A percentile compares a stretch with the other conserved stretches of the same genome.
These are phyloP conservation scores for Elmis aenea DNA, from an alignment of 2,888 invertebrate genomes.

Conservation along the genomic window DNA sequence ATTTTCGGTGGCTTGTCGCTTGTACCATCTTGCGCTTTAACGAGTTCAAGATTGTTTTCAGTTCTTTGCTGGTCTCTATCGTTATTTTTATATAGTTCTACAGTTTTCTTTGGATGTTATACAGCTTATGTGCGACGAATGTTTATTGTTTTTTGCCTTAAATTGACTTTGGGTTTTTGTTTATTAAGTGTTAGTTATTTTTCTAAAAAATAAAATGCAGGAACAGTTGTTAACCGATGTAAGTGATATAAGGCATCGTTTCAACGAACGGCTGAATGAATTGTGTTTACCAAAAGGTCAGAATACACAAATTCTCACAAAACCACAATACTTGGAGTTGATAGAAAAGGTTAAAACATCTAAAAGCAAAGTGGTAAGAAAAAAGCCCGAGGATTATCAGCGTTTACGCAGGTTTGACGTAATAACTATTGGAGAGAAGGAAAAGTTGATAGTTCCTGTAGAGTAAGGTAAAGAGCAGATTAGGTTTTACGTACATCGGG, in stretches of 20 bases:
- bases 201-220: slow-evolving; percentile 10
- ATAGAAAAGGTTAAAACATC: no score
- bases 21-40: no score
- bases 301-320: slow-evolving; percentile 10
- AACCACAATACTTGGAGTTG: slow-evolving; percentile 9
- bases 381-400: no score
- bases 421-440: slow-evolving; percentile 12
- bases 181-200: slow-evolving; percentile 7
- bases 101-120: no score
- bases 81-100: no score
- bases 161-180: slow-evolving; percentile 7
- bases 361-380: no score
- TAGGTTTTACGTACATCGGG: slow-evolving; percentile 9
- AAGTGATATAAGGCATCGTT: slow-evolving; percentile 8
- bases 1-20: no score
- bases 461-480: slow-evolving; percentile 10
- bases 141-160: no score
- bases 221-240: slow-evolving; percentile 3
- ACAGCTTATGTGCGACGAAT: no score
- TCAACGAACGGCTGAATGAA: slow-evolving; percentile 9
- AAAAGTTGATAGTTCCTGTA: slow-evolving; percentile 13
- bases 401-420: slow-evolving; percentile 6
- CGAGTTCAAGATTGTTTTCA: no score
- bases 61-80: no score
- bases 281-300: slow-evolving; percentile 6